These are phyloP conservation scores for Branchipolynoe longqiensis DNA, from an alignment of 2,888 invertebrate genomes.

Conservation along the genomic window DNA sequence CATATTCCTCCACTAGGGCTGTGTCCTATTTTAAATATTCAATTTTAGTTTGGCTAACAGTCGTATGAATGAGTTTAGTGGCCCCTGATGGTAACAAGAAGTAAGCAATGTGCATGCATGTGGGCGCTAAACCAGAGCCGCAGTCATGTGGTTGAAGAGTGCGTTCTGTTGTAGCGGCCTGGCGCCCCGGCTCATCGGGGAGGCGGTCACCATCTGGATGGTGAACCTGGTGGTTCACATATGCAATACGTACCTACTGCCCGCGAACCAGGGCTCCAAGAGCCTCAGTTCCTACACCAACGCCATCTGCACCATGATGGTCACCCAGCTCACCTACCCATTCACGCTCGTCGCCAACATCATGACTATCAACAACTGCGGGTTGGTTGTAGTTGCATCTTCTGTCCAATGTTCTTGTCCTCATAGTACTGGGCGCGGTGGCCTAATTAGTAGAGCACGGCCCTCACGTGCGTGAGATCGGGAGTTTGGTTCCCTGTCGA, in stretches of 20 bases:
- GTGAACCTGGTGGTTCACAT: conserved; percentile 85
- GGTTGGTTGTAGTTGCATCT: conserved; percentile 83
- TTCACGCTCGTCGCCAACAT: conserved; percentile 94
- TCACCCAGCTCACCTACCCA: conserved; percentile 87
- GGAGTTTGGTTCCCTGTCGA: too few species aligned
- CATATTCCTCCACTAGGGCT: too few species aligned
- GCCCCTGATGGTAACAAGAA: too few species aligned
- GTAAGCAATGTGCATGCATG: too few species aligned
- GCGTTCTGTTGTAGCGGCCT: conserved; percentile 88
- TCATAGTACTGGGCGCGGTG: too few species aligned
- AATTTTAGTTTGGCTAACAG: too few species aligned
- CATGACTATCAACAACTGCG: conserved; percentile 92
- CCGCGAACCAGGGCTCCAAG: conserved; percentile 50
- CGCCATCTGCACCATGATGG: conserved; percentile 83
- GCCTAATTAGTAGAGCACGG: too few species aligned
- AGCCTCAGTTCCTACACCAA: conserved; percentile 82
- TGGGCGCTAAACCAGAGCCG: too few species aligned
- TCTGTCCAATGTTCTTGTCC: too few species aligned
- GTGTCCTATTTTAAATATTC: too few species aligned
- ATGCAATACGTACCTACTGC: conserved; percentile 89
- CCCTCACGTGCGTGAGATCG: too few species aligned
- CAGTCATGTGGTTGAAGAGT: background rate
- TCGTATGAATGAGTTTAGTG: too few species aligned
- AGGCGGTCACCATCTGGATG: conserved; percentile 90
- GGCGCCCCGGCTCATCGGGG: conserved; percentile 92